These are phyloP conservation scores for Astreopora myriophthalma DNA, from an alignment of 64 coral and sea anemone species.

Conservation along the genomic window DNA sequence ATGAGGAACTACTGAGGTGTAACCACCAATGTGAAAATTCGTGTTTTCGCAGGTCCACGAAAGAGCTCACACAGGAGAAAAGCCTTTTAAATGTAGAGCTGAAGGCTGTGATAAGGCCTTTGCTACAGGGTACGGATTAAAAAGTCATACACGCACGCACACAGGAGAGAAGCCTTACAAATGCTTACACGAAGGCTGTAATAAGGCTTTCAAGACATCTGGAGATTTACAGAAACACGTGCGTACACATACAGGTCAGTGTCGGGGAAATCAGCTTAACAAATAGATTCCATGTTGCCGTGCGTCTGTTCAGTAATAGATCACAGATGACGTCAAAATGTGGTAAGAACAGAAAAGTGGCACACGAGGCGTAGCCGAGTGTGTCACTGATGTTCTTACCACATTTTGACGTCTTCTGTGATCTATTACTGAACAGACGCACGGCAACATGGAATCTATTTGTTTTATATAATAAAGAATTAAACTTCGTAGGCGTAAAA, in stretches of 20 bases:
- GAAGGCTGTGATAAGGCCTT: slow-evolving; percentile 91
- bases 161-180: slow-evolving; percentile 97
- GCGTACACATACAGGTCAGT: slow-evolving; percentile 91
- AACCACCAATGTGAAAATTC: background rate
- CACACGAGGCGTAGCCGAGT: no score
- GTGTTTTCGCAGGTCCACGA: slow-evolving; percentile 75
- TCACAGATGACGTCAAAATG: no score
- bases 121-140: slow-evolving; percentile 94
- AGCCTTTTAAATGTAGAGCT: slow-evolving; percentile 90
- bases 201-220: slow-evolving; percentile 95
- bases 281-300: no score
- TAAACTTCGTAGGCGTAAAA: no score
- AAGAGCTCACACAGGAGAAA: slow-evolving; percentile 92
- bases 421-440: no score
- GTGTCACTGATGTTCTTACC: no score
- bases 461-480: no score
- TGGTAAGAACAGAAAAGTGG: no score
- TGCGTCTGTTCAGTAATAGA: no score
- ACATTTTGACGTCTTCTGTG: no score
- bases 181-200: slow-evolving; percentile 63
- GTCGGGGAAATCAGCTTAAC: background rate
- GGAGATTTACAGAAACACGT: slow-evolving; percentile 98
- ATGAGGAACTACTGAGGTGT: background rate
- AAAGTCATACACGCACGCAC: slow-evolving; percentile 95
- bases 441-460: no score